Conservation (phyloP, 2,888 invertebrate species). For the Carcina quercana region DNA sequence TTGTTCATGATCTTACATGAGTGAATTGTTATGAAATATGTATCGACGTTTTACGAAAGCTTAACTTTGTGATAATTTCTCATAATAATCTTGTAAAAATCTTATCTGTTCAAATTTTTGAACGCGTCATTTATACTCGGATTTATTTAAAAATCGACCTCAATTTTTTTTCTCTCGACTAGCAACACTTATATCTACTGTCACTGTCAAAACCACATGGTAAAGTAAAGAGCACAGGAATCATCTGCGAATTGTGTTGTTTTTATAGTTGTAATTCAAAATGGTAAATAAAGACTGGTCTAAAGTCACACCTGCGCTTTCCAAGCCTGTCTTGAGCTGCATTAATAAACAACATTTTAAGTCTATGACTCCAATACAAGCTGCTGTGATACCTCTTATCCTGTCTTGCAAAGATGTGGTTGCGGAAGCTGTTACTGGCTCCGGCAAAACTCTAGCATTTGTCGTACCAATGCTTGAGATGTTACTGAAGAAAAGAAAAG, state of each 20-base stretch:
- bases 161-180: too few relatives aligned
- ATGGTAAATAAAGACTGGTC: slow-evolving; percentile 64
- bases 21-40: too few relatives aligned
- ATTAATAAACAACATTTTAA: slow-evolving; percentile 68
- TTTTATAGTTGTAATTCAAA: slow-evolving; percentile 10
- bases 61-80: too few relatives aligned
- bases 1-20: too few relatives aligned
- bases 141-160: too few relatives aligned
- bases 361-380: slow-evolving; percentile 80
- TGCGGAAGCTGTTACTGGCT: slow-evolving; percentile 98
- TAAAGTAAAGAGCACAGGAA: slow-evolving; percentile 22
- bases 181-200: too few relatives aligned
- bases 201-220: slow-evolving; percentile 18
- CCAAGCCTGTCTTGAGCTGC: slow-evolving; percentile 63
- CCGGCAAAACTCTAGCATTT: slow-evolving; percentile 98
- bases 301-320: slow-evolving; percentile 55
- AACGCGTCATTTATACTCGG: too few relatives aligned
- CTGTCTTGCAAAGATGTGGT: slow-evolving; percentile 96
- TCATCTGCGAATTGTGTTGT: neutral
- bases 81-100: too few relatives aligned
- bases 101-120: too few relatives aligned
- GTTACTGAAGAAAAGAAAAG: slow-evolving; percentile 76
- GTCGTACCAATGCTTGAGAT: slow-evolving; percentile 94
- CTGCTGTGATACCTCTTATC: slow-evolving; percentile 91
- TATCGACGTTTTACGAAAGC: too few relatives aligned